These are phyloP conservation scores for Acipenser ruthenus DNA, from an alignment of 2,797 vertebrate genomes.

Conservation along the genomic window DNA sequence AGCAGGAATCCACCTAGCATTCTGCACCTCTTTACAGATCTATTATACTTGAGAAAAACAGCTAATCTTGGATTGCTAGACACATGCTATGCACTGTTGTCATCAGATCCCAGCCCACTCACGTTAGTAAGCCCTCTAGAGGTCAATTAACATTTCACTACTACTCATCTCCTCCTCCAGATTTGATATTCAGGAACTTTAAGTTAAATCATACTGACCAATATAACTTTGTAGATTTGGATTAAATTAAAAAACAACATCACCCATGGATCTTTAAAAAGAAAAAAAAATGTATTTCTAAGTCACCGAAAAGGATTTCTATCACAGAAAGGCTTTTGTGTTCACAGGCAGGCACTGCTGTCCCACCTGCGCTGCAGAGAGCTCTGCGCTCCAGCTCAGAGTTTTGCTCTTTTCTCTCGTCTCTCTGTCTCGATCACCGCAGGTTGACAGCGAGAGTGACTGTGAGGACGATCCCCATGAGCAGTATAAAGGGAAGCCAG, in stretches of 20 bases:
- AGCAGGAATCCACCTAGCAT: neutral
- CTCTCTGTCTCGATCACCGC: slow-evolving; percentile 50
- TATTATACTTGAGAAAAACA: no score
- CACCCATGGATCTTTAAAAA: neutral
- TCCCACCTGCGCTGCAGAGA: neutral
- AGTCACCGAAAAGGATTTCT: neutral
- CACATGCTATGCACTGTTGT: no score
- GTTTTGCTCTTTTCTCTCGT: neutral
- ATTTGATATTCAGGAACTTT: no score
- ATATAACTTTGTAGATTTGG: no score
- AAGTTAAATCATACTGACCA: no score
- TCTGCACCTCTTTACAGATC: no score
- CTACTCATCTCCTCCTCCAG: no score
- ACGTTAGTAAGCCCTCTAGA: no score
- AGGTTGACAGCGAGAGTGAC: slow-evolving; percentile 75
- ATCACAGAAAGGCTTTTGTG: neutral
- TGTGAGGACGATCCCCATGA: slow-evolving; percentile 69
- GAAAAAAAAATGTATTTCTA: neutral
- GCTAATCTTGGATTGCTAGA: no score
- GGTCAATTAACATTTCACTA: no score
- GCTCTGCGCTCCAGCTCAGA: neutral
- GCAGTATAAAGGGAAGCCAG: slow-evolving; percentile 86
- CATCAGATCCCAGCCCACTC: no score
- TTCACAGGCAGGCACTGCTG: slow-evolving; percentile 2
- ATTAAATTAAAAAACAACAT: no score